Evolutionary conservation across 2,797 vertebrate genomes (phyloP).

Genomic region (Sebastes goodei): DNA sequence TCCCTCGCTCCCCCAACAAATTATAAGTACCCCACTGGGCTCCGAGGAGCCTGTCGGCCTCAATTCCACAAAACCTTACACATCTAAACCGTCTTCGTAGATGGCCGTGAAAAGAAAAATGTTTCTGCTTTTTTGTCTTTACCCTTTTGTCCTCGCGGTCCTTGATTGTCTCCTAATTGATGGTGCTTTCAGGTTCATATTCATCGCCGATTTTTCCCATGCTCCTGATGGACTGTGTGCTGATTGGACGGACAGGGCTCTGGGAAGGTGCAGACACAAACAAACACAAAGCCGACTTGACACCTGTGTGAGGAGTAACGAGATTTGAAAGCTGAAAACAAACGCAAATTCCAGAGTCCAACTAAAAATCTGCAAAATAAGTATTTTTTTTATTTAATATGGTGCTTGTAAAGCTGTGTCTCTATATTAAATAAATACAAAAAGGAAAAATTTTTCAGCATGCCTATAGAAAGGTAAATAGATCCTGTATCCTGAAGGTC

Average conservation of each 20-base stretch:
- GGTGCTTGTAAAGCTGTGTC: neutral
- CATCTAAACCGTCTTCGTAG: constrained; percentile 66
- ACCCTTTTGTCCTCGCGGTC: constrained; percentile 56
- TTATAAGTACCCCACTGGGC: constrained; percentile 80
- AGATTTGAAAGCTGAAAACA: constrained; percentile 43
- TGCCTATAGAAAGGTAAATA: neutral
- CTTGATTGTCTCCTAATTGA: constrained; percentile 75
- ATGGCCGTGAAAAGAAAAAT: constrained; percentile 70
- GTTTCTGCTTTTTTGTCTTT: constrained; percentile 64
- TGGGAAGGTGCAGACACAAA: constrained; percentile 55
- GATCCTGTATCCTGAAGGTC: constrained; percentile 55
- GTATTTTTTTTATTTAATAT: neutral
- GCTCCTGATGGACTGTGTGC: constrained; percentile 49
- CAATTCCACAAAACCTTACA: constrained; percentile 66
- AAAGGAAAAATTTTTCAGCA: neutral
- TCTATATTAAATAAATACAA: neutral
- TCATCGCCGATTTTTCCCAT: constrained; percentile 70
- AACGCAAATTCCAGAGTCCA: neutral
- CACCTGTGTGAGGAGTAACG: constrained; percentile 47
- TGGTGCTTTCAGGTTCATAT: constrained; percentile 67
- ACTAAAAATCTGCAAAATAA: neutral
- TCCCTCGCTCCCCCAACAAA: constrained; percentile 72
- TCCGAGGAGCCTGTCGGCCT: constrained; percentile 74
- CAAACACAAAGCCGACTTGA: constrained; percentile 39
- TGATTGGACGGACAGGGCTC: constrained; percentile 58